Percentiles rank a stretch among this genome's conserved stretches.
Conservation (phyloP, 2,797 vertebrate species). For the Potorous gilbertii region DNA sequence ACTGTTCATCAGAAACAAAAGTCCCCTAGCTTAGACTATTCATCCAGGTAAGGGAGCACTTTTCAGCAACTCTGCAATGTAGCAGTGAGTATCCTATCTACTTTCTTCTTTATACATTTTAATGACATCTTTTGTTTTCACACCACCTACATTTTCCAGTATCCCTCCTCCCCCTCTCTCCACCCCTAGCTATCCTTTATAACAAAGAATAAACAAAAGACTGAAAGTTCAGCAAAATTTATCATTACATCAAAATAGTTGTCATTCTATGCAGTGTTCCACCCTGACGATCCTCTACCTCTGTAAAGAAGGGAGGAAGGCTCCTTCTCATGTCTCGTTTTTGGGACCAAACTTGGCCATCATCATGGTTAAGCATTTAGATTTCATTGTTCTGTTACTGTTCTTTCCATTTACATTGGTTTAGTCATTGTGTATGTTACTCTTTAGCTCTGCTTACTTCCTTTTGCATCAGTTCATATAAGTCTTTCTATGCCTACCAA, state of each 20-base stretch:
- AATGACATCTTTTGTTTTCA: not conserved
- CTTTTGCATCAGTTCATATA: not conserved
- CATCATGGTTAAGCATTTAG: not conserved
- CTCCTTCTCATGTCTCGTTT: not conserved
- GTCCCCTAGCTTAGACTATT: not conserved
- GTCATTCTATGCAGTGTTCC: not conserved
- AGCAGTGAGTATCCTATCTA: rapidly evolving
- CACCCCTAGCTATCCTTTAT: not conserved
- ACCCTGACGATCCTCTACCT: not conserved
- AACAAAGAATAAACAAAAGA: not conserved
- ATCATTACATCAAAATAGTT: not conserved
- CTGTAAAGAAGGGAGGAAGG: not conserved
- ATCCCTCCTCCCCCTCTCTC: not conserved
- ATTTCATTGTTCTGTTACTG: not conserved
- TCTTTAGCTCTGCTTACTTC: not conserved
- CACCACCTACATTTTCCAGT: not conserved
- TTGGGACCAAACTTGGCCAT: not conserved
- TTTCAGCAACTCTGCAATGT: rapidly evolving
- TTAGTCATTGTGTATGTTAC: not conserved
- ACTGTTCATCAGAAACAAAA: not conserved
- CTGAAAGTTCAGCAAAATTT: not conserved
- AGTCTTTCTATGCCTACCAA: not conserved
- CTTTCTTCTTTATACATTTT: not conserved
- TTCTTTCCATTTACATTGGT: not conserved
- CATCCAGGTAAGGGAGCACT: not conserved